Conservation (phyloP, 2,113 vertebrate genomes). For the Microcebus jonahi region DNA sequence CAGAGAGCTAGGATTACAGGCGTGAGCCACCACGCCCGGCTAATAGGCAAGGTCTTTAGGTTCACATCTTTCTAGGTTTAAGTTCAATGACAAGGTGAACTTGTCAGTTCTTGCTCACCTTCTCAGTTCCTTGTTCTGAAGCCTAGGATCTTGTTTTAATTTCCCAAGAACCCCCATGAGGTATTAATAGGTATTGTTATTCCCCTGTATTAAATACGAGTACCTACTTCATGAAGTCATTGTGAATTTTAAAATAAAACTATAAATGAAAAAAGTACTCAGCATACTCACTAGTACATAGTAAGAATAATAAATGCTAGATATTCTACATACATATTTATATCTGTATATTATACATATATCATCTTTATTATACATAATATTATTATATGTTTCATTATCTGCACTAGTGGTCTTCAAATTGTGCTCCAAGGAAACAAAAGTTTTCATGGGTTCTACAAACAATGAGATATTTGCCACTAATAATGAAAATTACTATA, state of each 20-base stretch:
- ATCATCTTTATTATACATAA: background rate
- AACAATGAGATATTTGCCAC: background rate
- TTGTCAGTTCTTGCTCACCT: too few species aligned
- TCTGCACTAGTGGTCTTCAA: background rate
- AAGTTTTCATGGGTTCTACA: background rate
- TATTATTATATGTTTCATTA: background rate
- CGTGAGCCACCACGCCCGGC: too few species aligned
- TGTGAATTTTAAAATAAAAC: conserved; percentile 24
- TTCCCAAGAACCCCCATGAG: background rate
- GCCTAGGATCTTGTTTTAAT: background rate
- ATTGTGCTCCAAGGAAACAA: background rate
- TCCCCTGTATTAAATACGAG: background rate
- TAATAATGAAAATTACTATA: background rate
- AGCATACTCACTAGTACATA: background rate
- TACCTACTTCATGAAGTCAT: background rate
- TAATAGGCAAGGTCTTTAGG: background rate
- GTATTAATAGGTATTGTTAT: background rate
- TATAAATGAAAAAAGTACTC: background rate
- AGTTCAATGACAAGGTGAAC: background rate
- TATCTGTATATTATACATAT: background rate
- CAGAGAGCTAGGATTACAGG: too few species aligned
- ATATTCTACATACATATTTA: background rate
- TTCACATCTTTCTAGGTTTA: background rate
- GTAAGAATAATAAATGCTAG: background rate
- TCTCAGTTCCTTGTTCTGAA: background rate